phyloP scores from a whole-genome alignment of 1,140 invertebrate species.

The Orchestia grillus region DNA sequence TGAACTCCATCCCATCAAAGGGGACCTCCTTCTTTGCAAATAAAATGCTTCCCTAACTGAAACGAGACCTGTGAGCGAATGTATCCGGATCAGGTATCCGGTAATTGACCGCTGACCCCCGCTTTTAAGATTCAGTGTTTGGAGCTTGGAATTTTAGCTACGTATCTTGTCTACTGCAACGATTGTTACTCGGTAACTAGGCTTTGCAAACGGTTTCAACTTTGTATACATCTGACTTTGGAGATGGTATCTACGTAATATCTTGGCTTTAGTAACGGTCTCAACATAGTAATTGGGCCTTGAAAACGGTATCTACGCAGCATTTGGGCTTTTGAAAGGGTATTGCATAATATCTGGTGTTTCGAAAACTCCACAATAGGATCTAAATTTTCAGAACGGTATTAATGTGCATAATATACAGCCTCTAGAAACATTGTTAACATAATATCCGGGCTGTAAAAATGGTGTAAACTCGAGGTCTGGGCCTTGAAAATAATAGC shows the following conservation, averaged over 20 bases:
- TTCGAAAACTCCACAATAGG: no score
- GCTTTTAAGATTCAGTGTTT: not conserved
- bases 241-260: not conserved
- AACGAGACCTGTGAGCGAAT: not conserved
- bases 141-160: not conserved
- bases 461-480: not conserved
- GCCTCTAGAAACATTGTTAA: no score
- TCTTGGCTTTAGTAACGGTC: not conserved
- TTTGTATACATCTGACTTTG: not conserved
- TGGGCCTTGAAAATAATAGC: not conserved
- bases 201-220: no score
- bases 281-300: not conserved
- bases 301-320: not conserved
- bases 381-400: no score
- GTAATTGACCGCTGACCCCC: not conserved
- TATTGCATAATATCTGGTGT: not conserved
- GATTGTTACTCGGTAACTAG: not conserved
- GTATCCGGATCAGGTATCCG: not conserved
- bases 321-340: not conserved
- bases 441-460: not conserved
- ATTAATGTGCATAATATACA: no score
- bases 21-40: conserved; percentile 11
- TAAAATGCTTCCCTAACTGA: not conserved
- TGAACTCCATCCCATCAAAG: conserved; percentile 19
- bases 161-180: not conserved